Conservation (phyloP, 2,113 vertebrate genomes). For the Phycodurus eques region DNA sequence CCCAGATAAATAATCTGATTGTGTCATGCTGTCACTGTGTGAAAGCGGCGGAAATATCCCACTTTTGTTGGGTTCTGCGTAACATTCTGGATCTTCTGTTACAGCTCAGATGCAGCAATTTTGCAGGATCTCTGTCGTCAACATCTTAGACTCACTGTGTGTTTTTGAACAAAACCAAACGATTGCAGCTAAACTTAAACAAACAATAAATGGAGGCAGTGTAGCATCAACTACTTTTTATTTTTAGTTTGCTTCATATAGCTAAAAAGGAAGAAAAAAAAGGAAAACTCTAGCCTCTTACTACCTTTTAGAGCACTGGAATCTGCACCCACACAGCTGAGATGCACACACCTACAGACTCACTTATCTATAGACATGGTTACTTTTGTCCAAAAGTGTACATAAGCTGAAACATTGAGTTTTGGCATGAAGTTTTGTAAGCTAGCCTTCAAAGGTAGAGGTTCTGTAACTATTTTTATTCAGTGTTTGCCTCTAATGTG, state of each 20-base stretch:
- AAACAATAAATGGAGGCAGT: not conserved
- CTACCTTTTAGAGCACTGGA: constrained; percentile 46
- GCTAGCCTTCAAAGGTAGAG: not conserved
- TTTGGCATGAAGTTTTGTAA: constrained; percentile 1
- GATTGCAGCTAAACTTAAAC: constrained; percentile 7
- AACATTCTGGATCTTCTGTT: too few relatives aligned
- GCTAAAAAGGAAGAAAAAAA: constrained; percentile 6
- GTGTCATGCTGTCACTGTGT: too few relatives aligned
- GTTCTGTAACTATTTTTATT: not conserved
- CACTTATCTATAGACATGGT: not conserved
- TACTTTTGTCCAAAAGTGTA: constrained; percentile 5
- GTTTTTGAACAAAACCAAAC: constrained; percentile 7
- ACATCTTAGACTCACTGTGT: not conserved
- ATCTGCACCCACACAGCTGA: constrained; percentile 40
- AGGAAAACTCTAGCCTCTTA: constrained; percentile 16
- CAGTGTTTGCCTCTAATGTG: not conserved
- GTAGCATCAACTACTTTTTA: constrained; percentile 5
- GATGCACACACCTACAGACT: constrained; percentile 1
- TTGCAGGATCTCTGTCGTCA: too few relatives aligned
- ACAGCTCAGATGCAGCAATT: too few relatives aligned
- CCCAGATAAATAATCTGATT: too few relatives aligned
- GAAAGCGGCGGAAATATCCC: too few relatives aligned
- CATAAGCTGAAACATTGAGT: not conserved
- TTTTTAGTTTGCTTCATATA: not conserved
- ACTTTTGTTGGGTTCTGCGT: too few relatives aligned